Percentiles rank a stretch among this genome's conserved stretches.
Conservation (phyloP, 2,113 vertebrate species). For the Atlantisia rogersi region DNA sequence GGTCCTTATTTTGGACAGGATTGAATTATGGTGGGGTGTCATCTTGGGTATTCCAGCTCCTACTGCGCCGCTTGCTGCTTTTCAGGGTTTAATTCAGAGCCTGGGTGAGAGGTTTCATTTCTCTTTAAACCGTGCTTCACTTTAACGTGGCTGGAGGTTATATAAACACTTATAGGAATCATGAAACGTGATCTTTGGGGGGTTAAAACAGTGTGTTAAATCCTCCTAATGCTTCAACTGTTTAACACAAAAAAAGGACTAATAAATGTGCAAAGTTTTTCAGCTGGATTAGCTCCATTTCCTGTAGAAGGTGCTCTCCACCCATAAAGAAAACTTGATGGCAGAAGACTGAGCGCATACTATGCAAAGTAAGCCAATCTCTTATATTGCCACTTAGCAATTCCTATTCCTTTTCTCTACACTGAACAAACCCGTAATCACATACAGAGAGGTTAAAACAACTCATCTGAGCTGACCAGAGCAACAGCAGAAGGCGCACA, state of each 20-base stretch:
- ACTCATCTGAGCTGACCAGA: neutral
- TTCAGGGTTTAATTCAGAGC: slow-evolving; percentile 21
- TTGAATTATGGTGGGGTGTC: slow-evolving; percentile 21
- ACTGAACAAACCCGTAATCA: neutral
- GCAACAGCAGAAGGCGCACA: neutral
- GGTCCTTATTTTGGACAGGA: slow-evolving; percentile 17
- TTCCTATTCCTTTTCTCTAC: neutral
- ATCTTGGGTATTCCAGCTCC: slow-evolving; percentile 18
- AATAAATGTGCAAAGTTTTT: slow-evolving; percentile 49
- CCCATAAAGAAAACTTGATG: slow-evolving; percentile 72
- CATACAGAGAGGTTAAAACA: neutral
- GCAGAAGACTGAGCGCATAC: slow-evolving; percentile 27
- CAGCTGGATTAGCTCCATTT: slow-evolving; percentile 69
- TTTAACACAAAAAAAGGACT: slow-evolving; percentile 61
- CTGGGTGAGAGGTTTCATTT: slow-evolving; percentile 15
- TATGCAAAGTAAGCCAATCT: neutral
- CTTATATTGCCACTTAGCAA: neutral
- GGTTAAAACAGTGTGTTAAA: slow-evolving; percentile 65
- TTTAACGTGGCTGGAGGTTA: slow-evolving; percentile 69
- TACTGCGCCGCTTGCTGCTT: slow-evolving; percentile 24
- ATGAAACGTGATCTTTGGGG: slow-evolving; percentile 66
- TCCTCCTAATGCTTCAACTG: slow-evolving; percentile 62
- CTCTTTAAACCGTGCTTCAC: slow-evolving; percentile 42
- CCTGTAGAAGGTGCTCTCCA: slow-evolving; percentile 71
- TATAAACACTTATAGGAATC: slow-evolving; percentile 66